Evolutionary conservation across 2,113 vertebrate species (phyloP), one percentile per base, ranked within the genome.

Genomic region (Astur gentilis): DNA sequence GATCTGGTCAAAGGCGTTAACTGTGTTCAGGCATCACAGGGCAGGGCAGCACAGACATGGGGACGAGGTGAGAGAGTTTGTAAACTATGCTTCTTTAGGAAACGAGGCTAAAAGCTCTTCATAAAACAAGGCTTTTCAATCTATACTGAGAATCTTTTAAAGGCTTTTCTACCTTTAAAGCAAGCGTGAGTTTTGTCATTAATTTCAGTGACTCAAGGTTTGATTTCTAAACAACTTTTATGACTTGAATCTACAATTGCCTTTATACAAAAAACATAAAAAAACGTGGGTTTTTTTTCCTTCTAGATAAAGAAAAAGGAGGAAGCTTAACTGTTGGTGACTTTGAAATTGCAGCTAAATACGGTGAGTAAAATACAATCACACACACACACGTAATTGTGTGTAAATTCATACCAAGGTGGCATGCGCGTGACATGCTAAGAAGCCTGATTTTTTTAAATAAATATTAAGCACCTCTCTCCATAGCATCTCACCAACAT

Each of bases 341-440:
- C 92, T 99, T 99, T 93, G 97, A 98, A 31, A 94, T 97, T 5
- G 98, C 98, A 52, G 99, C 99, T 61, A 98, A 98, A 90, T 98
- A 98, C 9, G 98, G 99, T 99, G 94, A 98, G 98, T 97, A 64
- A 89, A 73, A 87, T 40, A 38, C n/a, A 47, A 15, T 81, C 52
- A 54, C 52, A 47, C 26, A 31, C 23, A 34, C 23, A 34, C 11
- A 29, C 34, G n/a, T 64, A 54, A 55, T 31, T 77, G 22, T 61
- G 31, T 89, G 22, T 73, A 34, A 66, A 42, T 80, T 47, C 45
- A 25, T 66, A 65, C 36, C 7, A 8, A 52, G 8, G 5, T 83
- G 66, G 61, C 16, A 84, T 69, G 81, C 25, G 4, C 50, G 32
- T 67, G 40, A 40, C 14, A 16, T 9, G 10, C 27, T 60, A 45